Percentiles rank a stretch among this genome's conserved stretches.
Conservation (phyloP, 2,888 invertebrate species). For the Synanthedon tipuliformis region DNA sequence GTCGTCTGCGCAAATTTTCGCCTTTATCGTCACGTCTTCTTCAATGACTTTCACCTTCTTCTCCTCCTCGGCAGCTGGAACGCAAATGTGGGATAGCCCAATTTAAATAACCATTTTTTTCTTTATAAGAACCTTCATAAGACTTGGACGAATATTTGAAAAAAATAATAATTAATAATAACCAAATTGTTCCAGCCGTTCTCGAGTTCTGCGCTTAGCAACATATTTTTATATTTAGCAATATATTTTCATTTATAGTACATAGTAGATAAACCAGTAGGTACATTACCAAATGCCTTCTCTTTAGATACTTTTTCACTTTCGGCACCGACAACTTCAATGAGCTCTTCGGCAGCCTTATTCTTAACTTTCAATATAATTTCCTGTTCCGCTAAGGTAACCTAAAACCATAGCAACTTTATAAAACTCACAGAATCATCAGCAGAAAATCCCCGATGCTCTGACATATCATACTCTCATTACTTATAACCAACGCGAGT, state of each 20-base stretch:
- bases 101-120: background rate
- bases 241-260: background rate
- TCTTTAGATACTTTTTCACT: slow-evolving; percentile 92
- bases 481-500: too few relatives aligned
- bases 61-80: slow-evolving; percentile 82
- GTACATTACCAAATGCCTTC: slow-evolving; percentile 76
- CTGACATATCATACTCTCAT: too few relatives aligned
- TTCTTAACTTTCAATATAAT: slow-evolving; percentile 88
- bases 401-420: slow-evolving; percentile 22
- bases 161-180: too few relatives aligned
- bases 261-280: background rate
- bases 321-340: slow-evolving; percentile 87
- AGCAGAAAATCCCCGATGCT: too few relatives aligned
- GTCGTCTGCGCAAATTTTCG: slow-evolving; percentile 89
- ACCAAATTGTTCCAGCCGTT: too few relatives aligned
- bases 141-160: too few relatives aligned
- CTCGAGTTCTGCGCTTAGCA: too few relatives aligned
- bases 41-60: slow-evolving; percentile 90
- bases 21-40: slow-evolving; percentile 86
- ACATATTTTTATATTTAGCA: background rate
- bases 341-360: slow-evolving; percentile 88
- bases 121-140: too few relatives aligned
- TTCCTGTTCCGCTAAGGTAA: slow-evolving; percentile 77
- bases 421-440: background rate
- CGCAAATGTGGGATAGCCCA: background rate